Base-by-base conservation (phyloP, 1,140 invertebrate genomes). In the Drosophila willistoni region DNA sequence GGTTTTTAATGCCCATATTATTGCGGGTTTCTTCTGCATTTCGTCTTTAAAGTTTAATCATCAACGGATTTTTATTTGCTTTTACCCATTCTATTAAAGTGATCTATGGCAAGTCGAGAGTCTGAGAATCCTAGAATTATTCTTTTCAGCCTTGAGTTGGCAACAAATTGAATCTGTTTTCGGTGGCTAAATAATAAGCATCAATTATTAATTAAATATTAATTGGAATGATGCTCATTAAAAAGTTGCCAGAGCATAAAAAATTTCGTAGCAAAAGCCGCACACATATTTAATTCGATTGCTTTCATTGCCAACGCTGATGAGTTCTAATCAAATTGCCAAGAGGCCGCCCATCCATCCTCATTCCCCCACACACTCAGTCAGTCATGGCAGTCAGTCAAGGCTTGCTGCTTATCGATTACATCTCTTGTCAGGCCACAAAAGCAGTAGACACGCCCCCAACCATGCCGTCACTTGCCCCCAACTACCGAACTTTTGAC, bases 221-320 rank as follows among this genome's bases (percentile, higher is more conserved):
- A 75, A 75, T 86, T 85, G 78, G 56, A 73, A 87, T 71, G 82
- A 87, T 87, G 63, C 71, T 83, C 76, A 79, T 86, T 86, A 79
- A 82, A 79, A 87, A 87, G 68, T 82, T 82, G 64, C 39, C 55
- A 68, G 67, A 64, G 69, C 75, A 69, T 69, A 86, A 87, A 79
- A 29, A 85, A 85, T 79, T 75, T 73, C 56, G 61, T 59, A 60
- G 33, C 72, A 77, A 19, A 51, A 51, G 19, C 36, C 36, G 44
- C 44, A 17, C 2, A 51, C 17, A 51, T 51, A 51, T 39, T 13
- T 86, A 87, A 86, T 87, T 86, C 81, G 64, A 82, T 79, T 62
- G 60, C 60, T 19, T 42, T 62, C 39, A n/a, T 44, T 76, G 75
- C 71, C 62, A 62, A 71, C 71, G 44, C 3, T 51, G 57, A 55